phyloP scores from a whole-genome alignment of 2,797 vertebrate genomes.

The Phrynocephalus vlangalii region DNA sequence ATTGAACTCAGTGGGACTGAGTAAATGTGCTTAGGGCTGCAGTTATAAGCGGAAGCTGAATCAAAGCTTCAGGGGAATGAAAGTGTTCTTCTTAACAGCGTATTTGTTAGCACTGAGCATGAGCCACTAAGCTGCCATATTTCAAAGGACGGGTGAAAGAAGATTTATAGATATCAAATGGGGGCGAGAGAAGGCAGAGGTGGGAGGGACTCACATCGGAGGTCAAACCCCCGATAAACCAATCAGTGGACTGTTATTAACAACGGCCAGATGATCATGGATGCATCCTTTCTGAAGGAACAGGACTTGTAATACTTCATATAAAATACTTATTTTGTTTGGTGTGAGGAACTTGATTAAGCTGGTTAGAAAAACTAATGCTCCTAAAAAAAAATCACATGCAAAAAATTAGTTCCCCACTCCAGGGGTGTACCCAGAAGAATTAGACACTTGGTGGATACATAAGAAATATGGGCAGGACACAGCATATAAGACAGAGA shows the following conservation, averaged over 20 bases:
- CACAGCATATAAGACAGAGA: neutral
- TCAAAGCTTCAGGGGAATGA: no score
- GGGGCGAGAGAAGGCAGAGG: no score
- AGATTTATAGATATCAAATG: neutral
- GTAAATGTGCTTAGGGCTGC: neutral
- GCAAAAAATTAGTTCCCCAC: neutral
- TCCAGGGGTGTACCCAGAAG: neutral
- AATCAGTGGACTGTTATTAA: neutral
- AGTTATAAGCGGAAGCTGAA: neutral
- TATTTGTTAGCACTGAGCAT: neutral
- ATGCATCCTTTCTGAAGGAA: neutral
- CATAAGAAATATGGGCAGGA: neutral
- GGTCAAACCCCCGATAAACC: neutral
- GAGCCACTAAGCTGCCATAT: neutral
- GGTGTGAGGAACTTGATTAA: neutral
- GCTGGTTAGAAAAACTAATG: neutral
- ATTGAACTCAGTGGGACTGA: conserved; percentile 3
- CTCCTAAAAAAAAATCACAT: neutral
- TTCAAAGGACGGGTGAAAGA: no score
- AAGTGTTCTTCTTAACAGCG: neutral
- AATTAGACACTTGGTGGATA: neutral
- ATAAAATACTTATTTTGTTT: neutral
- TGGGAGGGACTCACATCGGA: neutral
- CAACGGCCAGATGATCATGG: neutral
- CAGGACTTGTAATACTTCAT: neutral